Evolutionary conservation across 2,797 vertebrate genomes (phyloP), one percentile per base, ranked within the genome.

Genomic region (Champsocephalus esox): DNA sequence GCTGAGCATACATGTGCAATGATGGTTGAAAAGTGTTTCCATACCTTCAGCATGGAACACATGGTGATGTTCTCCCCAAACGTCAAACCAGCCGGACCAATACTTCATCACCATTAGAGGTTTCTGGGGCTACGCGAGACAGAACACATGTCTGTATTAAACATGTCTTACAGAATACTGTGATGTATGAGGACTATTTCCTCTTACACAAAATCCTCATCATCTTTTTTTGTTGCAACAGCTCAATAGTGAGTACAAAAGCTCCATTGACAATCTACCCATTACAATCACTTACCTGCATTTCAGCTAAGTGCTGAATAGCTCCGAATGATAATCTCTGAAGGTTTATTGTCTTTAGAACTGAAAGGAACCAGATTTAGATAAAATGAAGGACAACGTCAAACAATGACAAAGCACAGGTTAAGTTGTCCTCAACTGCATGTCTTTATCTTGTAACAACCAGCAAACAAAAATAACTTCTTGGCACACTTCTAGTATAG

Each of bases 101-200:
- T 96, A 99, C 87, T 98, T 97, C 96, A 97, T 99, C 89, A 98
- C 97, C 96, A 99, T 95, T 61, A 96, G 95, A 1, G 97, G 97
- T 89, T 95, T 97, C 77, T 94, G 86, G 12, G 93, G 94, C 97
- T 98, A 44, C 10, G 48, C 24, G 52, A 44, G 61, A 45, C 44
- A 80, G 2, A 77, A 19, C 9, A 69, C 1, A 77, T 2, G 13
- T 1, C 10, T 12, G 16, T 12, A 44, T 28, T 68, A 52, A 54
- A 64, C 16, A 44, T 3, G 55, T 49, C 12, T 45, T 41, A n/a
- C 13, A 16, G 16, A 38, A 9, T 19, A 12, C 21, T 51, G 11
- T 19, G 1, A 56, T 49, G 28, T 19, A 16, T 28, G 38, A 51
- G 8, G 4, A 24, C 44, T 24, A 63, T 28, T 60, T 12, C 4